phyloP scores from a whole-genome alignment of 2,888 invertebrate species.

The Chironomus riparius region DNA sequence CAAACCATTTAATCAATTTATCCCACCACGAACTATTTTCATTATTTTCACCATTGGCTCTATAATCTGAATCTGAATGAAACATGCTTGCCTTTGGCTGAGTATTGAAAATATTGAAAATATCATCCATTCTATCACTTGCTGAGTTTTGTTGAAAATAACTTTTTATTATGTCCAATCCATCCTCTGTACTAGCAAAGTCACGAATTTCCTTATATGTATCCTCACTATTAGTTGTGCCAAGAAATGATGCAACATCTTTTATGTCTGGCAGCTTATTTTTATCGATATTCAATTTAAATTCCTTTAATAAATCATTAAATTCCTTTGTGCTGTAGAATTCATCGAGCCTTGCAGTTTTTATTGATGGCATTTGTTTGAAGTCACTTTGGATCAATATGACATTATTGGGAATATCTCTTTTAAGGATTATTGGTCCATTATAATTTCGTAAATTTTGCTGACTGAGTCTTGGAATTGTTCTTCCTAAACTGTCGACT shows the following conservation, averaged over 20 bases:
- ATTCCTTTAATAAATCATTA: constrained; percentile 6
- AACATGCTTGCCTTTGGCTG: too few relatives aligned
- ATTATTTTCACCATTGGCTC: background rate
- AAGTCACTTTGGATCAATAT: background rate
- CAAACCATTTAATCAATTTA: background rate
- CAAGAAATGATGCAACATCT: constrained; percentile 3
- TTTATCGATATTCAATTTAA: background rate
- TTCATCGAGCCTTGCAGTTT: background rate
- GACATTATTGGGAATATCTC: background rate
- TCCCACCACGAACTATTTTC: background rate
- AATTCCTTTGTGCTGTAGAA: constrained; percentile 14
- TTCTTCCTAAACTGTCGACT: too few relatives aligned
- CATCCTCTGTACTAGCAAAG: background rate
- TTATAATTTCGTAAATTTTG: too few relatives aligned
- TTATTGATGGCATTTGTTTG: background rate
- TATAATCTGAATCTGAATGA: too few relatives aligned
- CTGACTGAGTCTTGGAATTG: too few relatives aligned
- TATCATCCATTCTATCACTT: too few relatives aligned
- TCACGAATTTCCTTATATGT: background rate
- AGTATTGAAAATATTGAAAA: too few relatives aligned
- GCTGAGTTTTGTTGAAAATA: too few relatives aligned
- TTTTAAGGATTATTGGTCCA: too few relatives aligned
- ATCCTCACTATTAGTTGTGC: constrained; percentile 2
- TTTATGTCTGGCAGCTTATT: background rate
- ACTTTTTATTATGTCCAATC: constrained; percentile 5